A percentile compares a stretch with the other conserved stretches of the same genome.
phyloP scores from a whole-genome alignment of 2,797 vertebrate species.

The Syngnathus acus region DNA sequence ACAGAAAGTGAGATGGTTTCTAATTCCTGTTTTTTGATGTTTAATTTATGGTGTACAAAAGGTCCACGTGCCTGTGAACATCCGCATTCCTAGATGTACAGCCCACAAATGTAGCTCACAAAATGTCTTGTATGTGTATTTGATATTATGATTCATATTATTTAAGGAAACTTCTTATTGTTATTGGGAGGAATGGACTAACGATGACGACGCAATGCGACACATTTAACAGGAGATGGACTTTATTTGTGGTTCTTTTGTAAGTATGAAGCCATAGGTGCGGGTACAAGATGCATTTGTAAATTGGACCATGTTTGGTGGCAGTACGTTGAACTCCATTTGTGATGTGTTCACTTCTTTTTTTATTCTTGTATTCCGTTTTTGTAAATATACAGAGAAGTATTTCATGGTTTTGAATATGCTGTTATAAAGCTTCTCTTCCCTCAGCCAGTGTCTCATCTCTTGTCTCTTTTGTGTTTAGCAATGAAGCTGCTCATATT shows the following conservation, averaged over 20 bases:
- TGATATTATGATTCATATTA: conserved; percentile 64
- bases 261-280: conserved; percentile 66
- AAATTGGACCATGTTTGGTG: conserved; percentile 65
- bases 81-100: conserved; percentile 55
- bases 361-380: conserved; percentile 70
- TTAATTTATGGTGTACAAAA: conserved; percentile 53
- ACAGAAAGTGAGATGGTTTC: conserved; percentile 47
- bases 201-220: conserved; percentile 22
- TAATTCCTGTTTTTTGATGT: conserved; percentile 37
- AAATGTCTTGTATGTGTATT: conserved; percentile 64
- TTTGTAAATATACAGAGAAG: conserved; percentile 74
- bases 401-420: conserved; percentile 70
- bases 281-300: conserved; percentile 63
- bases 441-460: conserved; percentile 43
- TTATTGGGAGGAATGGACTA: conserved; percentile 37
- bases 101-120: conserved; percentile 63
- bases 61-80: conserved; percentile 43
- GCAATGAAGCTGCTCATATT: too few species aligned
- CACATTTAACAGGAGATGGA: conserved; percentile 25
- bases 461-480: neutral
- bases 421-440: conserved; percentile 71
- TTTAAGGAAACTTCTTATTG: conserved; percentile 47
- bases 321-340: conserved; percentile 58
- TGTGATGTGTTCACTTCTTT: conserved; percentile 68
- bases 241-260: conserved; percentile 39